Evolutionary conservation across 2,113 vertebrate species (phyloP).

Genomic region (Gasterosteus aculeatus): DNA sequence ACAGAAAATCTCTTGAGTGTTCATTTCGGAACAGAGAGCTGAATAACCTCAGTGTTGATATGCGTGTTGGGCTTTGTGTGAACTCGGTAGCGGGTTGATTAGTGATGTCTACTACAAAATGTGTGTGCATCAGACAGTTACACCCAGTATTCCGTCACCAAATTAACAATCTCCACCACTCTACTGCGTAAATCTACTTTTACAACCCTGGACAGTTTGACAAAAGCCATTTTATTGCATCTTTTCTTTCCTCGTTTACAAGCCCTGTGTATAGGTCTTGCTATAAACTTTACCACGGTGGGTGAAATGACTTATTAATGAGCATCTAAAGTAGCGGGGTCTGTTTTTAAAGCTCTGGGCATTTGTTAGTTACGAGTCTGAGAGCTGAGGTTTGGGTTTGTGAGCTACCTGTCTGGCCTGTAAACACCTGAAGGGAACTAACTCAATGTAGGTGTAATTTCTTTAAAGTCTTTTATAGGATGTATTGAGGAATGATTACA

Average conservation of each 20-base stretch:
- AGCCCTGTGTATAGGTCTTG: slow-evolving; percentile 41
- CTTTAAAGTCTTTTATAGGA: slow-evolving; percentile 44
- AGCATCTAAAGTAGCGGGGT: slow-evolving; percentile 21
- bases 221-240: slow-evolving; percentile 55
- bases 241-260: slow-evolving; percentile 54
- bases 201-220: slow-evolving; percentile 56
- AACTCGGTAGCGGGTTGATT: background rate
- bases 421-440: slow-evolving; percentile 4
- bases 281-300: slow-evolving; percentile 45
- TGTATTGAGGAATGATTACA: slow-evolving; percentile 1
- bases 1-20: slow-evolving; percentile 11
- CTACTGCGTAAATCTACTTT: slow-evolving; percentile 55
- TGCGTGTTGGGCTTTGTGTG: slow-evolving; percentile 11
- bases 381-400: slow-evolving; percentile 2
- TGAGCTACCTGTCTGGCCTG: slow-evolving; percentile 19
- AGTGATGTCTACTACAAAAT: background rate
- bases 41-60: slow-evolving; percentile 30
- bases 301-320: slow-evolving; percentile 56
- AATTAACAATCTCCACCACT: slow-evolving; percentile 35
- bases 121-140: background rate
- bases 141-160: slow-evolving; percentile 23
- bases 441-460: slow-evolving; percentile 1
- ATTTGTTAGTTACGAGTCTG: slow-evolving; percentile 18
- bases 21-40: slow-evolving; percentile 5
- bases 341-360: slow-evolving; percentile 31